Evolutionary conservation across 2,113 vertebrate genomes (phyloP), one percentile per base, ranked within the genome.

Genomic region (Rhinoptilus africanus): DNA sequence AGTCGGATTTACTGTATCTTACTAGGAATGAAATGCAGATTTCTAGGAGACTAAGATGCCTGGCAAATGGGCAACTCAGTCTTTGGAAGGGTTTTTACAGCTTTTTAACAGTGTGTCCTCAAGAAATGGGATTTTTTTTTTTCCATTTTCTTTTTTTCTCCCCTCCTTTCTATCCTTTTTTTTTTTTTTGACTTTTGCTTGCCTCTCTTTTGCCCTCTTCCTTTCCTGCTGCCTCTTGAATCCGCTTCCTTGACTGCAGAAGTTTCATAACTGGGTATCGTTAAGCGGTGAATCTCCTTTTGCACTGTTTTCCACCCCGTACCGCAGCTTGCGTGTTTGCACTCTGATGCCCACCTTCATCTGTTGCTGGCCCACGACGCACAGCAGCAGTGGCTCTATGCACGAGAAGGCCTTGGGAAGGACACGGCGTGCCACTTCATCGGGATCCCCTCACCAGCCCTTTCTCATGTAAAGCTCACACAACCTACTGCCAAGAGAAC

Each of bases 301-400:
- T 51, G 22, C 24, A 6, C 35, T 39, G 0, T 24, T 87, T 62
- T 43, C 47, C 53, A 34, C 30, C 32, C 27, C 26, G 6, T 45
- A 64, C 53, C 60, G 18, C 4, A 2, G 15, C 14, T 24, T 37
- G 28, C 23, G 3, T 26, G 20, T 74, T 78, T 71, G 32, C 28
- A 23, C 27, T 43, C 12, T 0, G 3, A 9, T n/a, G 28, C 45
- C 10, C 18, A 76, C 2, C 27, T 43, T 57, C 48, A 16, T 15
- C 59, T 30, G 6, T 64, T 74, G 11, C 12, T 4, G 3, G 30
- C 19, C n/a, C 72, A 32, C 51, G 39, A 0, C 0, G 0, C 0
- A 0, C 67, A 57, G 39, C 7, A 54, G 21, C 48, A 43, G 45
- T 47, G 47, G 34, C 30, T 54, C 20, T 1, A 0, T 47, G 8